A percentile compares a stretch with the other conserved stretches of the same genome.
Evolutionary conservation across 2,113 vertebrate species (phyloP).

Genomic region (Pontoporia blainvillei): DNA sequence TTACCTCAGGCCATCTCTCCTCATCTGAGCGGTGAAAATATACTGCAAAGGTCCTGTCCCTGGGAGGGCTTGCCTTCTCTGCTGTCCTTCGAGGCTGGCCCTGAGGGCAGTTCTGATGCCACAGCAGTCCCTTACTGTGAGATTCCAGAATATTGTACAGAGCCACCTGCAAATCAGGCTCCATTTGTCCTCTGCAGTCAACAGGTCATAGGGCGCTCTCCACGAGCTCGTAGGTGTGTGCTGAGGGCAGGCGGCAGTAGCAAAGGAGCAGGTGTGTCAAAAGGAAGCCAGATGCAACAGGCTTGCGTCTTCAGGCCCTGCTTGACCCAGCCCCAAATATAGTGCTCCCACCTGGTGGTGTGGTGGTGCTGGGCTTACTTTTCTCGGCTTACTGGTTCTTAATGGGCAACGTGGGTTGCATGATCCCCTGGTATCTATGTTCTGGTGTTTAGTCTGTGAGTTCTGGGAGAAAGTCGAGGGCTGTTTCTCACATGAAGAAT

Average conservation of each 20-base stretch:
- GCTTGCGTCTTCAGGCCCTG: background rate
- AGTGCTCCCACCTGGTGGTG: rapidly evolving
- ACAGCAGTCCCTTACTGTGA: background rate
- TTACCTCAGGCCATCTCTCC: background rate
- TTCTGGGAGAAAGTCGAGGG: background rate
- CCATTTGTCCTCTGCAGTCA: background rate
- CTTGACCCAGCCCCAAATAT: background rate
- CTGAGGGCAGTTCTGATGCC: background rate
- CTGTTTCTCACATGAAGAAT: background rate
- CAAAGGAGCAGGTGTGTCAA: background rate
- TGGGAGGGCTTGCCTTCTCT: background rate
- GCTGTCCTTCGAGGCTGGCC: background rate
- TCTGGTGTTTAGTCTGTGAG: background rate
- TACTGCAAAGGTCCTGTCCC: background rate
- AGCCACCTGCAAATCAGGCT: background rate
- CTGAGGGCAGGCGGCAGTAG: background rate
- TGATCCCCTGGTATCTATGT: background rate
- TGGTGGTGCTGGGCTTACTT: background rate
- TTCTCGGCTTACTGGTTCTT: background rate
- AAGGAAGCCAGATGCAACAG: background rate
- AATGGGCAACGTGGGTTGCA: background rate
- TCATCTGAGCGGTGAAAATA: background rate
- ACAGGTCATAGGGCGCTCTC: background rate
- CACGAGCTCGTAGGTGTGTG: background rate
- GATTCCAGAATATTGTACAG: background rate